Conservation (phyloP, 1,140 invertebrate species). For the Musca vetustissima region DNA sequence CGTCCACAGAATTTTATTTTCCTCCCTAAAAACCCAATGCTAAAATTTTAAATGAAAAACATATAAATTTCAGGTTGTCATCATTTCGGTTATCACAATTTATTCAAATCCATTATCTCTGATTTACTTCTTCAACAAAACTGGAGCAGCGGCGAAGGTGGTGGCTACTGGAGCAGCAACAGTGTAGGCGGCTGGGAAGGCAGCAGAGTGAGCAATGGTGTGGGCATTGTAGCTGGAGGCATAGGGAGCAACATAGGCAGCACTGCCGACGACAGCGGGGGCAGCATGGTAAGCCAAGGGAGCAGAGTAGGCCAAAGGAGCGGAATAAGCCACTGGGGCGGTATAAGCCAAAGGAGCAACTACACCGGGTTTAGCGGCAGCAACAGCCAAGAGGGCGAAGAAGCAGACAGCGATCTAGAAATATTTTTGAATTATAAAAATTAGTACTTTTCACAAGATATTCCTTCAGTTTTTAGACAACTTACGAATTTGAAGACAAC, state of each 20-base stretch:
- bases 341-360: conserved; percentile 33
- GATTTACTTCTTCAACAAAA: conserved; percentile 14
- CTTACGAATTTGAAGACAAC: too few relatives aligned
- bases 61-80: neutral
- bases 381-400: conserved; percentile 36
- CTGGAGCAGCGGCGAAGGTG: conserved; percentile 29
- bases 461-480: neutral
- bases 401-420: conserved; percentile 31
- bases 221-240: conserved; percentile 40
- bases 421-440: too few relatives aligned
- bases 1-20: too few relatives aligned
- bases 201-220: conserved; percentile 30
- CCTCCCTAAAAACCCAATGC: too few relatives aligned
- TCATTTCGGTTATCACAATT: neutral
- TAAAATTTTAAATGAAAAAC: too few relatives aligned
- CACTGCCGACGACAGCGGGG: conserved; percentile 39
- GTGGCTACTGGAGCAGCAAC: conserved; percentile 40
- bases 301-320: conserved; percentile 42
- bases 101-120: neutral
- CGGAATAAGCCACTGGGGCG: conserved; percentile 42
- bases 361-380: conserved; percentile 37
- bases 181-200: conserved; percentile 30
- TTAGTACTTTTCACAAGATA: neutral
- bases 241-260: conserved; percentile 45
- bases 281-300: conserved; percentile 31